These are phyloP conservation scores for Bergia puertoricense DNA, from an alignment of 92 coral and sea anemone genomes.

Conservation along the genomic window DNA sequence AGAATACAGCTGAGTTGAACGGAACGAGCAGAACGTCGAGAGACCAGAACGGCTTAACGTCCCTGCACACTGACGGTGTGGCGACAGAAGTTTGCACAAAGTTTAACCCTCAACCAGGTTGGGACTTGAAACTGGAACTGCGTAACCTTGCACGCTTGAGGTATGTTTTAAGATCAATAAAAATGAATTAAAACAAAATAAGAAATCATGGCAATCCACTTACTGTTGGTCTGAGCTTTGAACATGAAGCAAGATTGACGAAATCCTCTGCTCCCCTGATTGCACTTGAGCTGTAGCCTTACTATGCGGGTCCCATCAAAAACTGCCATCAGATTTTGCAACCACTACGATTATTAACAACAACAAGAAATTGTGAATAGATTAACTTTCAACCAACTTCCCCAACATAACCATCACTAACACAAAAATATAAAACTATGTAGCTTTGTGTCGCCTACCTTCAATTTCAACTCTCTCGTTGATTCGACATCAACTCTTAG, in stretches of 20 bases:
- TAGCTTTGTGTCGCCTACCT: neutral
- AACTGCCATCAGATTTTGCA: constrained; percentile 3
- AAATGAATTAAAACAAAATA: too few relatives aligned
- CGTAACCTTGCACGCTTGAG: too few relatives aligned
- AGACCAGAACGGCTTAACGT: too few relatives aligned
- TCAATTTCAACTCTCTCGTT: neutral
- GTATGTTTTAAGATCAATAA: too few relatives aligned
- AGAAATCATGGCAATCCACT: neutral
- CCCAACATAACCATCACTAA: neutral
- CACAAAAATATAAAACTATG: neutral
- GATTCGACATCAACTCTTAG: neutral
- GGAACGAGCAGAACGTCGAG: too few relatives aligned
- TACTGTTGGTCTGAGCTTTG: constrained; percentile 16
- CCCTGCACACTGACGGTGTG: too few relatives aligned
- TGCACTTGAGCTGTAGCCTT: neutral
- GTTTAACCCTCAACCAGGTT: too few relatives aligned
- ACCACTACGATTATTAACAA: neutral
- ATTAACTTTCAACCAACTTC: neutral
- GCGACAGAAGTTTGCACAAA: too few relatives aligned
- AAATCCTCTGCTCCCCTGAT: constrained; percentile 3
- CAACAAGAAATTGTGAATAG: too few relatives aligned
- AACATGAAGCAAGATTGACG: constrained; percentile 18
- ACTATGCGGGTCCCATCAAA: neutral
- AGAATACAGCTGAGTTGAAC: too few relatives aligned
- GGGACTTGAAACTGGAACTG: too few relatives aligned